Percentiles rank a stretch among this genome's conserved stretches.
These are phyloP conservation scores for Petroica traversi DNA, from an alignment of 2,113 vertebrate genomes.

Conservation along the genomic window DNA sequence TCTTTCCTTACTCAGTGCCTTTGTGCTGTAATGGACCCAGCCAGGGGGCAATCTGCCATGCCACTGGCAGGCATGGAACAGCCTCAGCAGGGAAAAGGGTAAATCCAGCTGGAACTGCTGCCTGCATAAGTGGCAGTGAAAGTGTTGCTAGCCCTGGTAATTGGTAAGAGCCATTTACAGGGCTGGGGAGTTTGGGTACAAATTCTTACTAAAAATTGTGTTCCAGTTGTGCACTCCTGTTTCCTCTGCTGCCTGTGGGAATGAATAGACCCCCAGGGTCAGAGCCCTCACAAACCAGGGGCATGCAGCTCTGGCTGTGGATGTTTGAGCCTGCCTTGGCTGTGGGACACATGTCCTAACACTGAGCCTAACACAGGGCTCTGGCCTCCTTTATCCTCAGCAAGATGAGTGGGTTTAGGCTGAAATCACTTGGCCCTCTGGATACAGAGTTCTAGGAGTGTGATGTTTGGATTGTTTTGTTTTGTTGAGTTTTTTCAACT, in stretches of 20 bases:
- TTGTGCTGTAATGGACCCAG: background rate
- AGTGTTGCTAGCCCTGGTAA: background rate
- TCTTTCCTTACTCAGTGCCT: background rate
- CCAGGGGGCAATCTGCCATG: background rate
- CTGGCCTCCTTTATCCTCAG: background rate
- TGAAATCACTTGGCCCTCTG: background rate
- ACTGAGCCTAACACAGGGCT: background rate
- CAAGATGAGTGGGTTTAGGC: background rate
- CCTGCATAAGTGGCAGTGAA: background rate
- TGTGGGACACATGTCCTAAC: too few species aligned
- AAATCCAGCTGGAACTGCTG: background rate
- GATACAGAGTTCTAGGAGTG: background rate
- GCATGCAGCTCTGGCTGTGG: rapidly evolving
- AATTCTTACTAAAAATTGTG: background rate
- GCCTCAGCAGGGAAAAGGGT: background rate
- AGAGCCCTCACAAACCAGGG: background rate
- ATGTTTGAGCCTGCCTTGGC: background rate
- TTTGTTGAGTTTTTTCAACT: background rate
- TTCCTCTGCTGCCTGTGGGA: background rate
- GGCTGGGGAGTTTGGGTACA: background rate
- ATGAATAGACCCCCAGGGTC: rapidly evolving
- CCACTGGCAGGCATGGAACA: background rate
- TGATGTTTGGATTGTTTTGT: background rate
- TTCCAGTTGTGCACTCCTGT: rapidly evolving
- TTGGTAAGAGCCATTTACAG: background rate